Evolutionary conservation across 1,140 invertebrate genomes (phyloP), one percentile per base, ranked within the genome.

Genomic region (Oreohelix idahoensis): DNA sequence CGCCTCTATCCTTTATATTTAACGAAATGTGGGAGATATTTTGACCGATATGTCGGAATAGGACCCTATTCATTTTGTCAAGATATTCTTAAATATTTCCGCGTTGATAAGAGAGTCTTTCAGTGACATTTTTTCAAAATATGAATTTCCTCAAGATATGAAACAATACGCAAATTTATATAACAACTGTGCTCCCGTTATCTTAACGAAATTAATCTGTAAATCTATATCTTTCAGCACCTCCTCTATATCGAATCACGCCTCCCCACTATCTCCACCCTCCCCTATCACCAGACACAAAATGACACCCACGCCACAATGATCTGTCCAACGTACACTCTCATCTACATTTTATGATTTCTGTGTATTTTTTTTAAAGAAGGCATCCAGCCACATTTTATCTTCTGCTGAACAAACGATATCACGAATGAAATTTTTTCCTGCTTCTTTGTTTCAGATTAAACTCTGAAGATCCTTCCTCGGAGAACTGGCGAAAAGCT

Each of bases 381-480:
- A 49, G 17, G 10, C 45, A 49, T 49, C 45, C 17, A 49, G 45
- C 10, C 45, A 49, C 17, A n/a, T 49, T 58, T 58, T 58, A 58
- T 23, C 23, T 23, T 58, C 53, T n/a, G 26, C 4, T 58, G 53
- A 58, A 58, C 17, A n/a, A 58, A 58, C 53, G 53, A 58, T 58
- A 58, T 58, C 10, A 58, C 5, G 23, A 58, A 58, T 58, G 53
- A 11, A n/a, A 10, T 66, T 66, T 66, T 17, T 66, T 58, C 29
- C n/a, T n/a, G n/a, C 32, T 29, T 66, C 63, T 66, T 66, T 58
- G 53, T 58, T 66, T 66, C 63, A 66, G 63, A 66, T 32, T 17
- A 66, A 32, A 32, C 63, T 66, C 32, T 8, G n/a, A 17, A 32
- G n/a, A 66, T 66, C 29, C 11, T 66, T 66, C 2, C n/a, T 2